Percentiles rank a stretch among this genome's conserved stretches.
phyloP scores from a whole-genome alignment of 2,888 invertebrate species.

The Epistrophe grossulariae region DNA sequence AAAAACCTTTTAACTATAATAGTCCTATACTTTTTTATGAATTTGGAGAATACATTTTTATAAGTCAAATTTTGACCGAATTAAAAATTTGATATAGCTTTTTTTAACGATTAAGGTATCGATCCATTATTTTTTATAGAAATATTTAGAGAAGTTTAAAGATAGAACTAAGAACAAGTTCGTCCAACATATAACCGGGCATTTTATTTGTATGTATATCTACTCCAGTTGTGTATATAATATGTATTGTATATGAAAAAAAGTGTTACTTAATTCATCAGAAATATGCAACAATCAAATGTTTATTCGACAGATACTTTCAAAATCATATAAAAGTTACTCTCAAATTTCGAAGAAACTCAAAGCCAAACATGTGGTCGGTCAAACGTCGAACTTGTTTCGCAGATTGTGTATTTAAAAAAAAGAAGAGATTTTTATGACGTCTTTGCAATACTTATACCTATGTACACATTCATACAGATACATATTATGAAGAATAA shows the following conservation, averaged over 20 bases:
- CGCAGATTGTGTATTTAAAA: conserved; percentile 15
- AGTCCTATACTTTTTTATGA: too few relatives aligned
- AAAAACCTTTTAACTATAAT: too few relatives aligned
- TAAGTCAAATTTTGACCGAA: too few relatives aligned
- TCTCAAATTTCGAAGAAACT: conserved; percentile 48
- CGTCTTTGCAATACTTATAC: not conserved
- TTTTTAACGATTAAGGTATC: too few relatives aligned
- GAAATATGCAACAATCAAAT: conserved; percentile 15
- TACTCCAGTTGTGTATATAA: conserved; percentile 27
- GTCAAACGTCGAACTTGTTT: conserved; percentile 6
- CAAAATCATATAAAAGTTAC: conserved; percentile 20
- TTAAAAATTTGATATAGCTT: too few relatives aligned
- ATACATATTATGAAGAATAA: conserved; percentile 29
- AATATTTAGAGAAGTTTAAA: not conserved
- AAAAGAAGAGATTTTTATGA: conserved; percentile 1
- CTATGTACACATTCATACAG: not conserved
- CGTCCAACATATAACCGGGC: not conserved
- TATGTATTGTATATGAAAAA: too few relatives aligned
- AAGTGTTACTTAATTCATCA: conserved; percentile 12
- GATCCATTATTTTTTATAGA: not conserved
- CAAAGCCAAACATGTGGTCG: conserved; percentile 61
- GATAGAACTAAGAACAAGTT: not conserved
- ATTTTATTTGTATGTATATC: not conserved
- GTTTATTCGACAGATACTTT: not conserved
- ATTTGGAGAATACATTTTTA: too few relatives aligned